Evolutionary conservation across 1,140 invertebrate genomes (phyloP).

Genomic region (Saccostrea glomerata): DNA sequence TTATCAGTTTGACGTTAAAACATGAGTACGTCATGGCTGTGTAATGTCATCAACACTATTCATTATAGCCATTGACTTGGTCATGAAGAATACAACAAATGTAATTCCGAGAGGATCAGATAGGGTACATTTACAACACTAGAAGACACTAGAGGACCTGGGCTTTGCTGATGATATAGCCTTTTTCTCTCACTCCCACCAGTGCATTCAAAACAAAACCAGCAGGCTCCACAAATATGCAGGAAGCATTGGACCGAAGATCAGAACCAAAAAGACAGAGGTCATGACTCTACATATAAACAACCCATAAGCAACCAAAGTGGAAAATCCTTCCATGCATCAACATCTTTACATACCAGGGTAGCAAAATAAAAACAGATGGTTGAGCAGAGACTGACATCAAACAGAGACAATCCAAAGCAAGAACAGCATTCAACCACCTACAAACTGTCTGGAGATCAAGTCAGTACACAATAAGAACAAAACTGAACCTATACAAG

Average conservation of each 20-base stretch:
- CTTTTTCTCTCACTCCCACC: too few species aligned
- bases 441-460: conserved; percentile 2
- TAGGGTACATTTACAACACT: too few species aligned
- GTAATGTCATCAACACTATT: too few species aligned
- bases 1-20: conserved; percentile 19
- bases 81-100: background rate
- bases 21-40: background rate
- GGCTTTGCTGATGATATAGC: background rate
- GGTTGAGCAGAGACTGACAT: conserved; percentile 40
- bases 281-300: conserved; percentile 29
- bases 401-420: conserved; percentile 13
- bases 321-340: background rate
- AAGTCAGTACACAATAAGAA: conserved; percentile 37
- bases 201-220: conserved; percentile 4
- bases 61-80: conserved; percentile 28
- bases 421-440: conserved; percentile 14
- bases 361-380: conserved; percentile 22
- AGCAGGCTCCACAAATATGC: conserved; percentile 13
- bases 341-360: background rate
- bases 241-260: background rate
- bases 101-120: conserved; percentile 3
- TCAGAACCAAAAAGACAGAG: background rate
- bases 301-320: background rate
- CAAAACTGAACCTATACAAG: conserved; percentile 30
- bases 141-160: background rate